Percentiles rank a stretch among this genome's conserved stretches.
Conservation (phyloP, 1,140 invertebrate species). For the Pseudomyrmex flavicornis region DNA sequence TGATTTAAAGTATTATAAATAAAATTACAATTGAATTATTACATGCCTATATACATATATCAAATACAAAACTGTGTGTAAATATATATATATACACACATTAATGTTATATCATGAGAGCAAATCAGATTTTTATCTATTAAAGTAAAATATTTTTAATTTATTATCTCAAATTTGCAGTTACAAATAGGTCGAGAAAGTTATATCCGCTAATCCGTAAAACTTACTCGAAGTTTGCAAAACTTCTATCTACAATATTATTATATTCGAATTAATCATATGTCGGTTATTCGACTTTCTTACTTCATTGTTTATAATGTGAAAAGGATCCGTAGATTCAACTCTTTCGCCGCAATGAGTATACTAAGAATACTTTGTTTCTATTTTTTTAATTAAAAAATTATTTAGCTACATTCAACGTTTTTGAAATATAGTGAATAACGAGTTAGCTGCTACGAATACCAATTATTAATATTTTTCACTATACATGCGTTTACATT, state of each 20-base stretch:
- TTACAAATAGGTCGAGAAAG: constrained; percentile 72
- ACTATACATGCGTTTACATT: not conserved
- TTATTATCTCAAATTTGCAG: constrained; percentile 75
- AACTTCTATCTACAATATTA: not conserved
- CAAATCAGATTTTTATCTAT: constrained; percentile 65
- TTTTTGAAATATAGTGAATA: not conserved
- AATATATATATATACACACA: no score
- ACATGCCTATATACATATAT: not conserved
- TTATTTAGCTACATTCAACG: not conserved
- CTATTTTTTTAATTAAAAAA: not conserved
- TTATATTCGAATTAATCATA: not conserved
- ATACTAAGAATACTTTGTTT: constrained; percentile 19
- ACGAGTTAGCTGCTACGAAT: not conserved
- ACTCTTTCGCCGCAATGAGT: constrained; percentile 20
- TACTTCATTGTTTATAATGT: not conserved
- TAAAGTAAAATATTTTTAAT: constrained; percentile 79
- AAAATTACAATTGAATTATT: constrained; percentile 36
- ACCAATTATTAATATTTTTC: not conserved
- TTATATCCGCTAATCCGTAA: not conserved
- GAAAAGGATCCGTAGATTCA: not conserved
- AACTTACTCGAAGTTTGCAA: not conserved
- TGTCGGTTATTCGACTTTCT: not conserved
- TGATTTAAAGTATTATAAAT: constrained; percentile 35
- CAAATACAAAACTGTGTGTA: no score
- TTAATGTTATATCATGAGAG: constrained; percentile 22